Evolutionary conservation across 2,888 invertebrate genomes (phyloP).

Genomic region (Cinara cedri): DNA sequence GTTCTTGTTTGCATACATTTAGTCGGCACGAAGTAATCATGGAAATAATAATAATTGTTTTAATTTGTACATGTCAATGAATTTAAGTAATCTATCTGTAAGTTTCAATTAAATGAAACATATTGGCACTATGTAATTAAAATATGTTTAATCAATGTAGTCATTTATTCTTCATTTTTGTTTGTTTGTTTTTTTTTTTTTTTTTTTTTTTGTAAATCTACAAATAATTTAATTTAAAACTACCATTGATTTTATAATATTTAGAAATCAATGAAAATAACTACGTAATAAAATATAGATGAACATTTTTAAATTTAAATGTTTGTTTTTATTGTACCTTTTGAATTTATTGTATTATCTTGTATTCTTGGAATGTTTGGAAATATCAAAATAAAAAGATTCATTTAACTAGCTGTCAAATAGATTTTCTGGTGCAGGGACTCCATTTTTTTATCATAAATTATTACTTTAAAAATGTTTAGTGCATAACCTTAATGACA

Average conservation of each 20-base stretch:
- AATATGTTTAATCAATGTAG: neutral
- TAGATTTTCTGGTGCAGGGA: no score
- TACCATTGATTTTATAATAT: neutral
- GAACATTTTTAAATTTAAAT: no score
- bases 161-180: neutral
- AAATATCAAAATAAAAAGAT: no score
- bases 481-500: no score
- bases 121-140: slow-evolving; percentile 30
- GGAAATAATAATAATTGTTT: slow-evolving; percentile 29
- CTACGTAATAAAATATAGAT: neutral
- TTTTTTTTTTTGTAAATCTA: neutral
- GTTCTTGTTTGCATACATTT: slow-evolving; percentile 36
- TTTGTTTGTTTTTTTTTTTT: no score
- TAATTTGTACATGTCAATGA: slow-evolving; percentile 40
- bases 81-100: slow-evolving; percentile 38
- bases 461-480: no score
- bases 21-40: slow-evolving; percentile 25
- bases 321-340: neutral
- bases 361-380: neutral
- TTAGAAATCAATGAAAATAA: neutral
- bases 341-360: neutral
- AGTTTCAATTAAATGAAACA: slow-evolving; percentile 45
- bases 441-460: no score
- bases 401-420: no score
- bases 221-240: neutral